Conservation (phyloP, 2,797 vertebrate species). For the Microctenopoma lineatum region DNA sequence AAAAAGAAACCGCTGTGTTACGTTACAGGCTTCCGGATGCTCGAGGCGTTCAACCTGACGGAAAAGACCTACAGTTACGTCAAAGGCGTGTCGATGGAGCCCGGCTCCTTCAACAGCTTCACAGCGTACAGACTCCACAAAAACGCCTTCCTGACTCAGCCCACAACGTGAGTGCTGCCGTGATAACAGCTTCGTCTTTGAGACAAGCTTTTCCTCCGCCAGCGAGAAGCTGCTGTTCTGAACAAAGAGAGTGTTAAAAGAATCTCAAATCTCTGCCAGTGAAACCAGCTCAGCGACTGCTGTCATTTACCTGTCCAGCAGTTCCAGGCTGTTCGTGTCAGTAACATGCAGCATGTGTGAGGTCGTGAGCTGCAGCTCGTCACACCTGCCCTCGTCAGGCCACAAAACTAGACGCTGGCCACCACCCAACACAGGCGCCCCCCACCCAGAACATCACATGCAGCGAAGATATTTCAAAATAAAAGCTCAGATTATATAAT, state of each 20-base stretch:
- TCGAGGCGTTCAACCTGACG: constrained; percentile 96
- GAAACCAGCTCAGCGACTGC: not conserved
- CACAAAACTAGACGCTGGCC: constrained; percentile 38
- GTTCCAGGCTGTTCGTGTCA: constrained; percentile 3
- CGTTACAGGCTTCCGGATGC: constrained; percentile 94
- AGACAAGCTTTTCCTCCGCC: too few relatives aligned
- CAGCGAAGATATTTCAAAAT: too few relatives aligned
- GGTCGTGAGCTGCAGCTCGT: too few relatives aligned
- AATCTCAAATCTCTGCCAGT: too few relatives aligned
- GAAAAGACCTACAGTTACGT: constrained; percentile 91
- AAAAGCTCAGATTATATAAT: too few relatives aligned
- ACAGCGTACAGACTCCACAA: constrained; percentile 92
- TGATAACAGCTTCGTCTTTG: too few relatives aligned
- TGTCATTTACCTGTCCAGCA: not conserved
- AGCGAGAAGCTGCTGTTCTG: too few relatives aligned
- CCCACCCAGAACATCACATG: constrained; percentile 16
- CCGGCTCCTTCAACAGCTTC: constrained; percentile 95
- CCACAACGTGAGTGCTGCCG: constrained; percentile 85
- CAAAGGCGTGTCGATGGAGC: constrained; percentile 92
- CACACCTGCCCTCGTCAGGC: not conserved
- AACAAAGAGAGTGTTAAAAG: too few relatives aligned
- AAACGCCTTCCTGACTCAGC: constrained; percentile 91
- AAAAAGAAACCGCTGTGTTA: not conserved
- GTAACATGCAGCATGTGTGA: constrained; percentile 14
- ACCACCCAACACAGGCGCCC: constrained; percentile 16